These are phyloP conservation scores for Deroptyus accipitrinus DNA, from an alignment of 2,113 vertebrate species.

Conservation along the genomic window DNA sequence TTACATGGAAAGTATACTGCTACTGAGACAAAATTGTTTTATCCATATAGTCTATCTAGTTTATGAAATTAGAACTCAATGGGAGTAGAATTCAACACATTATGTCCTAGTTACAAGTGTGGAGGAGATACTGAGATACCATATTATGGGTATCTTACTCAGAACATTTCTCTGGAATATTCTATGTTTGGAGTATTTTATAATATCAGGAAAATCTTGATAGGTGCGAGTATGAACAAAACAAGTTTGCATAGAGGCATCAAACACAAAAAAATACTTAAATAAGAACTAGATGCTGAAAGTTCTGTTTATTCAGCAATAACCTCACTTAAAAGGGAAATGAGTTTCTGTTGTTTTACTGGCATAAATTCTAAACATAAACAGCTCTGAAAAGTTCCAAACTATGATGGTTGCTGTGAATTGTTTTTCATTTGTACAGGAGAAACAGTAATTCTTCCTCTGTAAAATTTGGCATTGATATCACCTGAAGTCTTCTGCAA, in stretches of 20 bases:
- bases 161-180: not conserved
- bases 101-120: not conserved
- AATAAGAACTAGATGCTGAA: not conserved
- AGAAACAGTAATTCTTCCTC: not conserved
- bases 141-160: not conserved
- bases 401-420: not conserved
- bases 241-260: not conserved
- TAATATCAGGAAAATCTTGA: not conserved
- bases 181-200: not conserved
- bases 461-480: not conserved
- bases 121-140: not conserved
- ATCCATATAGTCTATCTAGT: not conserved
- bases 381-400: not conserved
- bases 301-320: not conserved
- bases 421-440: not conserved
- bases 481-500: not conserved
- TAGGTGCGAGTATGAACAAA: not conserved
- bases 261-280: not conserved
- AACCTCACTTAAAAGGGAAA: not conserved
- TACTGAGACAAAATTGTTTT: not conserved
- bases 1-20: not conserved
- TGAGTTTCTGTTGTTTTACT: not conserved
- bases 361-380: not conserved
- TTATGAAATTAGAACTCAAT: not conserved
- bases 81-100: not conserved